Evolutionary conservation across 2,797 vertebrate species (phyloP), one percentile per base, ranked within the genome.

Genomic region (Euthynnus affinis): DNA sequence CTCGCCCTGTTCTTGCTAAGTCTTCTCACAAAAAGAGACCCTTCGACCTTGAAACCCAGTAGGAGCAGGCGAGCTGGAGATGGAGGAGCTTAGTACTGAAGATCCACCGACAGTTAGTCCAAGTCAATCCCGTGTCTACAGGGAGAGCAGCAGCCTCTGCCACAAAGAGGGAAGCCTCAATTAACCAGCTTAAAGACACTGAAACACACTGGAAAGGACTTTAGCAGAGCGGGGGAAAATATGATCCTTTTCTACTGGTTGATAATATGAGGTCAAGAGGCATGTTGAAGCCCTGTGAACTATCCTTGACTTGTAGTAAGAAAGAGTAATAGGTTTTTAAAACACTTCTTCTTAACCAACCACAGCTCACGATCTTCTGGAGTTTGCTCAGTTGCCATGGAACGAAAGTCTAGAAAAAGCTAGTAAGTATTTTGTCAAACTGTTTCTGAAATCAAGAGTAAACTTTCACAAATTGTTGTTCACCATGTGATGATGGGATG

Each of bases 41-140:
- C 52, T 74, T 78, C 42, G 85, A 89, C 89, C 88, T 91, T 91
- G 89, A 90, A 86, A 71, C 76, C 72, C 84, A 81, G 67, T 17
- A 67, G 84, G 80, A 74, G 86, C 80, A 89, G 92, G 90, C 76
- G 72, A 91, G 87, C 82, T 90, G 88, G 69, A 82, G 81, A 89
- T 78, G 81, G 94, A 95, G 92, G 85, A 93, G 96, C 95, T 97
- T 96, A 96, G 95, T 88, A 90, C 91, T 76, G 74, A 89, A 96
- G 91, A 93, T 84, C 65, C 88, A 93, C 90, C 88, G 94, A 94
- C 94, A 92, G 92, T 95, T 93, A 91, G 94, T 93, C 92, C 42
- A 90, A 92, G 93, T 96, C 96, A 96, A 97, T 97, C 95, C 92
- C 90, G 93, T 96, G 95, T 97, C 96, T 96, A 93, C 92, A 93